These are phyloP conservation scores for Spea hammondii DNA, from an alignment of 2,797 vertebrate species.

Conservation along the genomic window DNA sequence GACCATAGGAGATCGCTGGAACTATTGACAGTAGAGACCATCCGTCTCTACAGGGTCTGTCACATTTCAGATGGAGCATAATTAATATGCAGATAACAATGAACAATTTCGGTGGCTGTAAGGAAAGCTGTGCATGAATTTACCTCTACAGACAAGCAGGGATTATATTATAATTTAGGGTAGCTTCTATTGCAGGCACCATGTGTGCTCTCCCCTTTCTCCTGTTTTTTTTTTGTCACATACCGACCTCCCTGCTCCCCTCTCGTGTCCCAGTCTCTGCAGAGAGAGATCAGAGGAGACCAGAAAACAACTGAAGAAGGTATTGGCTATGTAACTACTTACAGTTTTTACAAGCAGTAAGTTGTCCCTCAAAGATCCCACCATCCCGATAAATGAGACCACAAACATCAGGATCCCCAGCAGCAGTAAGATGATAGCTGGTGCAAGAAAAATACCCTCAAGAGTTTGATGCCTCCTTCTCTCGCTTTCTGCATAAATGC, in stretches of 20 bases:
- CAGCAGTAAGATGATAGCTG: slow-evolving; percentile 83
- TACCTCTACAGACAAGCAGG: too few species aligned
- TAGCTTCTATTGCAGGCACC: background rate
- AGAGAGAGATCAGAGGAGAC: background rate
- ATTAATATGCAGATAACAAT: too few species aligned
- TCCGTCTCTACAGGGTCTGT: too few species aligned
- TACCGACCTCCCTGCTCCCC: too few species aligned
- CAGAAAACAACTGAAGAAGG: too few species aligned
- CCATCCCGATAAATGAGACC: slow-evolving; percentile 83
- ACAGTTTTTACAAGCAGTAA: slow-evolving; percentile 81
- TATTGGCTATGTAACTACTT: slow-evolving; percentile 33
- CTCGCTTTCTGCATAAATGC: slow-evolving; percentile 86
- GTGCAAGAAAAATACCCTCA: slow-evolving; percentile 86
- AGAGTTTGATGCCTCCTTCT: slow-evolving; percentile 83
- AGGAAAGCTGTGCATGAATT: too few species aligned
- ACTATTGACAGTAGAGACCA: too few species aligned
- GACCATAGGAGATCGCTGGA: too few species aligned
- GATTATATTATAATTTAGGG: too few species aligned
- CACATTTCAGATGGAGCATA: too few species aligned
- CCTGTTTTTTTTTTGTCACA: background rate
- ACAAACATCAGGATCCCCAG: slow-evolving; percentile 84
- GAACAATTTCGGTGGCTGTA: too few species aligned
- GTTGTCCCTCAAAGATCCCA: slow-evolving; percentile 88
- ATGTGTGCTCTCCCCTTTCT: background rate
- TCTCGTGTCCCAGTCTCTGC: too few species aligned